phyloP scores from a whole-genome alignment of 2,888 invertebrate genomes.

The Malacosoma neustria region DNA sequence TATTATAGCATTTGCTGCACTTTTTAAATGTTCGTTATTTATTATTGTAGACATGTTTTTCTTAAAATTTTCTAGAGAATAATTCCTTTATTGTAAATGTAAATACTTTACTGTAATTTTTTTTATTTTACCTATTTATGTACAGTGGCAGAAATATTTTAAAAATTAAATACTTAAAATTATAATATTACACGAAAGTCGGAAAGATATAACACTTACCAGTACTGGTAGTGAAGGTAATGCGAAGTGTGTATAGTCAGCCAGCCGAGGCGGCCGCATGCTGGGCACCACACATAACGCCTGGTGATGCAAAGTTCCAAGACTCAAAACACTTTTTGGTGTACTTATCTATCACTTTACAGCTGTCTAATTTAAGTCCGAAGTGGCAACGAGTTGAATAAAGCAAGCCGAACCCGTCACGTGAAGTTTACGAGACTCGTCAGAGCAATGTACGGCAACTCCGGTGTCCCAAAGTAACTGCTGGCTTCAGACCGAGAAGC shows the following conservation, averaged over 20 bases:
- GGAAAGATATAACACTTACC: constrained; percentile 35
- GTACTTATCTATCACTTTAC: background rate
- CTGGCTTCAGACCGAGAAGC: constrained; percentile 19
- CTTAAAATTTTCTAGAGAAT: no score
- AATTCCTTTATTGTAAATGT: no score
- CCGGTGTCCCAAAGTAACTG: constrained; percentile 16
- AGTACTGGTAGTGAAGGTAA: constrained; percentile 34
- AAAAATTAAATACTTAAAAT: background rate
- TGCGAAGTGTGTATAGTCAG: constrained; percentile 30
- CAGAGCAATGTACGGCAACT: constrained; percentile 9
- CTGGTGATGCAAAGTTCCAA: constrained; percentile 13
- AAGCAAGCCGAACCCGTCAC: constrained; percentile 16
- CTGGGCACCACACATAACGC: constrained; percentile 43
- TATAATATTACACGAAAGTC: constrained; percentile 2
- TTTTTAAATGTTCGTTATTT: no score
- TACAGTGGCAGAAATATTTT: constrained; percentile 10
- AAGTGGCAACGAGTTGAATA: background rate
- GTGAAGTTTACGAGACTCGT: constrained; percentile 27
- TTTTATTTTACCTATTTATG: no score
- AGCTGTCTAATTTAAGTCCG: background rate
- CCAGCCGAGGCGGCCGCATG: constrained; percentile 46
- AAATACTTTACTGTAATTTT: no score
- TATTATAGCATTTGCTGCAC: no score
- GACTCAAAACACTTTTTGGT: constrained; percentile 15
- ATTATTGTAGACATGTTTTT: no score